Evolutionary conservation across 2,797 vertebrate species (phyloP).

Genomic region (Phataginus tricuspis): DNA sequence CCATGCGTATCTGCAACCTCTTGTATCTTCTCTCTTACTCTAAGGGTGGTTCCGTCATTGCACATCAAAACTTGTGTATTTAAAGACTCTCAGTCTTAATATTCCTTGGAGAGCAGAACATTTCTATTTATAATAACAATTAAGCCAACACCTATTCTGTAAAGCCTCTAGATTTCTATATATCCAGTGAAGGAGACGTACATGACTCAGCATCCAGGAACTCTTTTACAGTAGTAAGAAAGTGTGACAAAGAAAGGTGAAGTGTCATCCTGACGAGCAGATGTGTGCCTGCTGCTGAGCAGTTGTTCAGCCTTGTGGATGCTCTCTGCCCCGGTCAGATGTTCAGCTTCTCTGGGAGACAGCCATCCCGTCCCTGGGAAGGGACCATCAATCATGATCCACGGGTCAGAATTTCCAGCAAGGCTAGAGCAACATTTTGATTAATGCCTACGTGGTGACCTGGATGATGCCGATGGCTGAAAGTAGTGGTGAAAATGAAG

Average conservation of each 20-base stretch:
- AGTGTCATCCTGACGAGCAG: constrained; percentile 69
- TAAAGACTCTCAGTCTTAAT: not conserved
- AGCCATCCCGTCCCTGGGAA: constrained; percentile 59
- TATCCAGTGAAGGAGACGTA: not conserved
- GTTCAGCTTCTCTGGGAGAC: constrained; percentile 68
- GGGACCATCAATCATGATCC: constrained; percentile 78
- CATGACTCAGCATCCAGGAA: not conserved
- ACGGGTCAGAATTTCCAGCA: constrained; percentile 71
- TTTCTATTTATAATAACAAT: not conserved
- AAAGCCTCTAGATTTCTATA: not conserved
- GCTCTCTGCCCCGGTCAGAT: constrained; percentile 75
- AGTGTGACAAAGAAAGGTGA: constrained; percentile 53
- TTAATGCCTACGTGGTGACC: constrained; percentile 80
- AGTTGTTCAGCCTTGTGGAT: constrained; percentile 72
- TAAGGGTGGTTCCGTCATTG: not conserved
- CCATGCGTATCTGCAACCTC: not conserved
- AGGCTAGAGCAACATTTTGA: constrained; percentile 79
- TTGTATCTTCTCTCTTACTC: not conserved
- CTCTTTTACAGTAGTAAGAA: not conserved
- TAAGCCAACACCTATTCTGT: not conserved
- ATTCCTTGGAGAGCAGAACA: not conserved
- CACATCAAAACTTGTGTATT: not conserved
- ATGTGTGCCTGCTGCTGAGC: constrained; percentile 72
- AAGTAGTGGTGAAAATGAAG: constrained; percentile 73
- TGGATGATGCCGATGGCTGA: constrained; percentile 40